Evolutionary conservation across 2,888 invertebrate genomes (phyloP).

Genomic region (Lycaena phlaeas): DNA sequence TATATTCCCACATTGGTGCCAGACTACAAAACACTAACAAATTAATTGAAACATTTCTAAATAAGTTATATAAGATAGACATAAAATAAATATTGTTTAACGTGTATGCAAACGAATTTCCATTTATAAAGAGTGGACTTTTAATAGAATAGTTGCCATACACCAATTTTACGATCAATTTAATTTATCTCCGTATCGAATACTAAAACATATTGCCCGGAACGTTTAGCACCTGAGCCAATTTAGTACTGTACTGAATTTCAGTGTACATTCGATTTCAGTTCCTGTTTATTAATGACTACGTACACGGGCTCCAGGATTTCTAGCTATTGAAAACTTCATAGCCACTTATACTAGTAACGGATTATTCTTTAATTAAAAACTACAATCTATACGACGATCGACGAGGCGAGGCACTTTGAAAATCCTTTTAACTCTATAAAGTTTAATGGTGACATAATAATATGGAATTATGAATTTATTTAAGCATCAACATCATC

Average conservation of each 20-base stretch:
- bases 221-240: slow-evolving; percentile 26
- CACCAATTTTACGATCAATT: slow-evolving; percentile 15
- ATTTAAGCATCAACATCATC: too few species aligned
- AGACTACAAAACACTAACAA: too few species aligned
- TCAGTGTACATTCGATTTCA: slow-evolving; percentile 23
- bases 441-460: too few species aligned
- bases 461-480: too few species aligned
- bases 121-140: slow-evolving; percentile 4
- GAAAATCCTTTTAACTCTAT: too few species aligned
- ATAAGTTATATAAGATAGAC: too few species aligned
- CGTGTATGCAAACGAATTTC: slow-evolving; percentile 3
- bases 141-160: slow-evolving; percentile 11
- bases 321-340: slow-evolving; percentile 19
- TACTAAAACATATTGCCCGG: slow-evolving; percentile 23
- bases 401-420: too few species aligned
- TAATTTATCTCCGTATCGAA: slow-evolving; percentile 23
- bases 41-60: too few species aligned
- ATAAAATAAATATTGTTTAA: too few species aligned
- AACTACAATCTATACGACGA: too few species aligned
- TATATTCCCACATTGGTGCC: too few species aligned
- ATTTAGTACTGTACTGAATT: slow-evolving; percentile 20
- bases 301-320: slow-evolving; percentile 14
- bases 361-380: too few species aligned
- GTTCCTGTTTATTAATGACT: slow-evolving; percentile 23
- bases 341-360: slow-evolving; percentile 1